Percentiles rank a stretch among this genome's conserved stretches.
Evolutionary conservation across 2,888 invertebrate genomes (phyloP).

Genomic region (Melolontha melolontha): DNA sequence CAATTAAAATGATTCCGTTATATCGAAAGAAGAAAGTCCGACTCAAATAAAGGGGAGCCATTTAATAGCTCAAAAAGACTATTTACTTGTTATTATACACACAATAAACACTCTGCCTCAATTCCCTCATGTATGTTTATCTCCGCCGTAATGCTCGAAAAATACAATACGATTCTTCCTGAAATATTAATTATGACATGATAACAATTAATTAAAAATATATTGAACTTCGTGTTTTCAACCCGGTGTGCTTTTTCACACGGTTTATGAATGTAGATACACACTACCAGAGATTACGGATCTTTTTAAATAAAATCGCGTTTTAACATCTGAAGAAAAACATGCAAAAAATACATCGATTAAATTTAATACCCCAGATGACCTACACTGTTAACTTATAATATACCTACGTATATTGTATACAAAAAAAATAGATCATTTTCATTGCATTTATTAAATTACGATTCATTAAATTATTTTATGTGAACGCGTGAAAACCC

Average conservation of each 20-base stretch:
- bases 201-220: slow-evolving; percentile 33
- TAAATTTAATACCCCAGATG: too few species aligned
- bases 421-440: too few species aligned
- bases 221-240: slow-evolving; percentile 17
- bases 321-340: too few species aligned
- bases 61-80: slow-evolving; percentile 31
- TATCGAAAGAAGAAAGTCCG: slow-evolving; percentile 1
- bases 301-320: neutral
- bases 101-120: slow-evolving; percentile 24
- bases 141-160: slow-evolving; percentile 19
- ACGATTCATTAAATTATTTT: too few species aligned
- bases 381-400: too few species aligned
- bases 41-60: slow-evolving; percentile 26
- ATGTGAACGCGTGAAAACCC: too few species aligned
- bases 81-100: slow-evolving; percentile 12
- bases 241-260: slow-evolving; percentile 10
- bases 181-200: slow-evolving; percentile 18
- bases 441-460: too few species aligned
- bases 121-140: slow-evolving; percentile 15
- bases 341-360: too few species aligned
- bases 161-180: slow-evolving; percentile 26
- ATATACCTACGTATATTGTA: too few species aligned
- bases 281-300: neutral
- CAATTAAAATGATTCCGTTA: slow-evolving; percentile 46
- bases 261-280: slow-evolving; percentile 10